A percentile compares a stretch with the other conserved stretches of the same genome.
Conservation (phyloP, 2,797 vertebrate genomes). For the Diplodus sargus region DNA sequence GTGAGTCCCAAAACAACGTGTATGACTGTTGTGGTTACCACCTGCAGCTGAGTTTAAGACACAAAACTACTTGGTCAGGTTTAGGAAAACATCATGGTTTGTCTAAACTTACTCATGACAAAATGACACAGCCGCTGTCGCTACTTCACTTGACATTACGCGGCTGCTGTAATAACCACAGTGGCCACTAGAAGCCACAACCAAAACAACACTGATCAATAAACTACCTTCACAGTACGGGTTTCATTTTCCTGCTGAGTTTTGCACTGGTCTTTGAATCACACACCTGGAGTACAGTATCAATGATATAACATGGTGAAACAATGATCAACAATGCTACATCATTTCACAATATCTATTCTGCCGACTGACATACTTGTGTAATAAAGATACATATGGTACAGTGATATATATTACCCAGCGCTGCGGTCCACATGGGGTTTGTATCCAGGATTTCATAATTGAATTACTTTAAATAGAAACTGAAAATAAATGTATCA, state of each 20-base stretch:
- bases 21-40: too few species aligned
- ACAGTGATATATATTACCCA: not conserved
- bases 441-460: not conserved
- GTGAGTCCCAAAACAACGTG: too few species aligned
- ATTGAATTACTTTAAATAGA: conserved; percentile 41
- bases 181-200: too few species aligned
- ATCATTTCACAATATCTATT: not conserved
- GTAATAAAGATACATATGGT: not conserved
- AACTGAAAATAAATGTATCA: conserved; percentile 28
- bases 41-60: too few species aligned
- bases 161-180: too few species aligned
- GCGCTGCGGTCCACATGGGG: not conserved
- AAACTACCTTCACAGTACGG: too few species aligned
- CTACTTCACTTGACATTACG: too few species aligned
- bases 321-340: not conserved
- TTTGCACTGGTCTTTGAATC: not conserved
- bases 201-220: too few species aligned
- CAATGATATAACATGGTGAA: not conserved
- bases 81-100: too few species aligned
- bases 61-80: too few species aligned
- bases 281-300: not conserved
- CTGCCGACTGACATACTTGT: not conserved
- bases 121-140: too few species aligned
- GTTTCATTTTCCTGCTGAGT: not conserved
- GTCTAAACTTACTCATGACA: too few species aligned